Conservation (phyloP, 2,888 invertebrate genomes). For the Hedychridium roseum region DNA sequence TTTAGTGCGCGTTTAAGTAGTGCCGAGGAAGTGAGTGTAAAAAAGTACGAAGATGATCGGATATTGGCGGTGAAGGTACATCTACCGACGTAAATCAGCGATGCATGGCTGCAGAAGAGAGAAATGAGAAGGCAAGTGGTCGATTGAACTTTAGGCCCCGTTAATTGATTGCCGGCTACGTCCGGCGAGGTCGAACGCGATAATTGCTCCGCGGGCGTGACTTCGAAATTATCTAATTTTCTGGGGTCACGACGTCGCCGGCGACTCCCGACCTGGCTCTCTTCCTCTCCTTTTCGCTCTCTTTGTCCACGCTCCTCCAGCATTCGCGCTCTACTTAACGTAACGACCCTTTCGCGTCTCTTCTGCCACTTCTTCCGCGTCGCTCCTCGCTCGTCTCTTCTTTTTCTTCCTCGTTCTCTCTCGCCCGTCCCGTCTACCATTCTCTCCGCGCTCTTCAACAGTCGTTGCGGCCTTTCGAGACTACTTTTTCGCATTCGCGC, state of each 20-base stretch:
- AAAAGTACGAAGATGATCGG: too few species aligned
- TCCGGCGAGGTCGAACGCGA: slow-evolving; percentile 30
- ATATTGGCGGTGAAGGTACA: too few species aligned
- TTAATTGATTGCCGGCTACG: slow-evolving; percentile 38
- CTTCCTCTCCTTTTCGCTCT: slow-evolving; percentile 9
- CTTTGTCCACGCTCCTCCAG: too few species aligned
- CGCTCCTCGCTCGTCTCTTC: slow-evolving; percentile 1
- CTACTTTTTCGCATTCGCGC: background rate
- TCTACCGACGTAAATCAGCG: too few species aligned
- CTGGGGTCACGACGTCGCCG: slow-evolving; percentile 24
- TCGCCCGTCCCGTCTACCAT: slow-evolving; percentile 1
- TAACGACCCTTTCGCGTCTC: slow-evolving; percentile 9
- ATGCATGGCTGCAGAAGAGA: background rate
- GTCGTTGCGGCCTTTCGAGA: slow-evolving; percentile 11
- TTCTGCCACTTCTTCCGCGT: slow-evolving; percentile 3
- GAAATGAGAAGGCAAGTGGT: slow-evolving; percentile 15
- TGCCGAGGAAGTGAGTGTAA: too few species aligned
- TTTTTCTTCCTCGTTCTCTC: slow-evolving; percentile 3
- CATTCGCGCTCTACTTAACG: slow-evolving; percentile 2
- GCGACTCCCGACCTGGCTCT: slow-evolving; percentile 12
- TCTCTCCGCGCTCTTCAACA: too few species aligned
- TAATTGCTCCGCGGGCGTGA: slow-evolving; percentile 31
- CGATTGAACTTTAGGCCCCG: slow-evolving; percentile 35
- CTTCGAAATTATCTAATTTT: slow-evolving; percentile 38
- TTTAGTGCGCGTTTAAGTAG: too few species aligned